Evolutionary conservation across 35 echinoderm and acorn worm genomes (phyloP), one percentile per base, ranked within the genome.

Genomic region (Strongylocentrotus purpuratus): DNA sequence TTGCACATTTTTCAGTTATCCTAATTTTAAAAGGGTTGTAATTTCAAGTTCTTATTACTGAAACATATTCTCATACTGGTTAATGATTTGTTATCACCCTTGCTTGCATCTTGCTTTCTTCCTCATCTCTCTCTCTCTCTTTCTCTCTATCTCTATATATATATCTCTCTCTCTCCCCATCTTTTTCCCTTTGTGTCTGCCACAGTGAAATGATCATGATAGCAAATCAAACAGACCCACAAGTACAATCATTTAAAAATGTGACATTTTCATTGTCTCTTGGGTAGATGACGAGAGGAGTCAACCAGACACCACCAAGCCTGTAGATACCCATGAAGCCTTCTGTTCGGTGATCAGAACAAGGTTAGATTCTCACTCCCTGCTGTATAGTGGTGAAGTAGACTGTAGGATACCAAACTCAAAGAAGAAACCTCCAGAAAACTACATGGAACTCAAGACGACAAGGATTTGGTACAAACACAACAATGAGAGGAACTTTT

Each of bases 381-480:
- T 99, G 87, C 90, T 97, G 88, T 92, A 93, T 47, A 93, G 88
- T 33, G 88, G 97, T 88, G 25, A 96, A 48, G 97, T 98, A 33
- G 97, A 98, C 50, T 98, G 97, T 46, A 91, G 94, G 46, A 45
- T 70, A 70, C 32, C 86, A 25, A 32, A 90, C 33, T 94, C 97
- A 32, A 91, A 90, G 12, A 58, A 85, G 22, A 95, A 95, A 33
- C 92, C 96, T 17, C 97, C 95, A 45, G 94, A 46, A 12, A 96
- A 97, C 47, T 99, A 99, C 33, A 32, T 99, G 10, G 97, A 99
- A 94, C 86, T 99, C 61, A 99, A 99, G 92, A 99, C 97, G 33
- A 96, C 95, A 88, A 95, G 98, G 47, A 48, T 94, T 18, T 96
- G 96, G 95, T 97, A 97, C 48, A 95, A 85, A 22, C 96, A 33